phyloP scores from a whole-genome alignment of 2,797 vertebrate genomes.

The Hirundo rustica region DNA sequence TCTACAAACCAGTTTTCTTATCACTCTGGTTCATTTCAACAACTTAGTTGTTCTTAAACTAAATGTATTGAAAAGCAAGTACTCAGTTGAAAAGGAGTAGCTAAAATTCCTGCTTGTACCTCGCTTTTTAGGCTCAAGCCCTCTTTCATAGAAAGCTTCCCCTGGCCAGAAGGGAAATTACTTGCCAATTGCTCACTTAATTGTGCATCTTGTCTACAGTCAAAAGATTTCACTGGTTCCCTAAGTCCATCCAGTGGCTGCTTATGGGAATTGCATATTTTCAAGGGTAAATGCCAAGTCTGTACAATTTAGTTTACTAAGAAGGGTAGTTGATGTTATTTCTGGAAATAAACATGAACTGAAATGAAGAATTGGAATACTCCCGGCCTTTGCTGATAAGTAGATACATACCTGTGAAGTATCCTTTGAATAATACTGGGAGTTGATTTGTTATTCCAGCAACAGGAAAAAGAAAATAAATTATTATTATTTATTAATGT shows the following conservation, averaged over 20 bases:
- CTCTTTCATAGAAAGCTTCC: neutral
- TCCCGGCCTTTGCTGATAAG: neutral
- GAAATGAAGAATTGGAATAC: neutral
- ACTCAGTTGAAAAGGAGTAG: accelerated
- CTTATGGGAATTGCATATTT: conserved; percentile 22
- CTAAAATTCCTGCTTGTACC: neutral
- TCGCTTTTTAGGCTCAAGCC: neutral
- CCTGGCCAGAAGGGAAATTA: neutral
- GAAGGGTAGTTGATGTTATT: neutral
- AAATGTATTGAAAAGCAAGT: neutral
- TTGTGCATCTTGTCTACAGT: neutral
- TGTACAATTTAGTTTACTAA: neutral
- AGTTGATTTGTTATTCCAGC: neutral
- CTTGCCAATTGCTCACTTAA: neutral
- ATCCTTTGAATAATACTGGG: neutral
- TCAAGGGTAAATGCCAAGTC: neutral
- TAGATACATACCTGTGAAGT: neutral
- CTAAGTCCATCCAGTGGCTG: conserved; percentile 57
- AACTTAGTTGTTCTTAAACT: neutral
- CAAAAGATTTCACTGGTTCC: neutral
- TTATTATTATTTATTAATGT: neutral
- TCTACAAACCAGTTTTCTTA: neutral
- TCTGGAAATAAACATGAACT: neutral
- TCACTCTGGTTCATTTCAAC: neutral
- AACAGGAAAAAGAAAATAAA: neutral